Evolutionary conservation across 1,140 invertebrate genomes (phyloP), one percentile per base, ranked within the genome.

Genomic region (Aleiodes sp.): DNA sequence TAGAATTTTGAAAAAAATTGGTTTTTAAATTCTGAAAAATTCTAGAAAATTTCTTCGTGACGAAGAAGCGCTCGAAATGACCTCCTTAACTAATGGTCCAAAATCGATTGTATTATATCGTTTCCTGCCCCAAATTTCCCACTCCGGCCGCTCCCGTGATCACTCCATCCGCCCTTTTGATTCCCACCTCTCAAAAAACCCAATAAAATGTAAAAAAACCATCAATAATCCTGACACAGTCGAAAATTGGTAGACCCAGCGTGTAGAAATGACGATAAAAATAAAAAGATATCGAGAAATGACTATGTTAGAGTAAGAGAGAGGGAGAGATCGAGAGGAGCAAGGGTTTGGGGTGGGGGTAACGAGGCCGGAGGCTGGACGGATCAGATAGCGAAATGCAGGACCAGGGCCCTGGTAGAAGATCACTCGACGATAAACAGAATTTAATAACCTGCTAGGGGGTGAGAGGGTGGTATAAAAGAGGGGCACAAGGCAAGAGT

Each of bases 371-470:
- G 76, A 82, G 81, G 78, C 80, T 73, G 78, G 79, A 65, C 77
- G 78, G 76, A 84, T 84, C 83, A 84, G 84, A 85, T 85, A 84
- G 57, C 60, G 70, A 72, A 73, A 59, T 59, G 80, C 77, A 80
- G 81, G 81, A 82, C 82, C 76, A 21, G 46, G 79, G 76, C 65
- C 64, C 75, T 81, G 78, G 82, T 80, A 74, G 78, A n/a, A 85
- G 83, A 85, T 86, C 76, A 31, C 73, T 78, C 73, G 75, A 73
- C 83, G 85, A 84, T 84, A 29, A 59, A 73, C 78, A 83, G 82
- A 86, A 86, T 86, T 86, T 86, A 86, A 86, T 86, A 85, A 85
- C 83, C 83, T 84, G 83, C 81, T 82, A 81, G 76, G 76, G 73
- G 70, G 68, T 43, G 65, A 65, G 33, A 46, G 37, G 64, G 26